Base-by-base conservation (phyloP, 2,888 invertebrate species). In the Xestia sexstrigata region DNA sequence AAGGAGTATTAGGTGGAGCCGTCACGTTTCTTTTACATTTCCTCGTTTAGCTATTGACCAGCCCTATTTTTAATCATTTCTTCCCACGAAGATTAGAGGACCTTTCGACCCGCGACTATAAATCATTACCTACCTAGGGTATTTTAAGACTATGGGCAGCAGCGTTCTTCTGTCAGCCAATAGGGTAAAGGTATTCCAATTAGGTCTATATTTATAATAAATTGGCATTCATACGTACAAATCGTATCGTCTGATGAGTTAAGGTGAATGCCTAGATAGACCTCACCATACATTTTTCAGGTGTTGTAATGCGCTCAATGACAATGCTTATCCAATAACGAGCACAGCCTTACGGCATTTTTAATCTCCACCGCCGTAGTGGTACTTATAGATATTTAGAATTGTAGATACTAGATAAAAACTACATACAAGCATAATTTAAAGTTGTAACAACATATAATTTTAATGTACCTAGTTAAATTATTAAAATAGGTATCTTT, bases 381-480 rank as follows among this genome's bases (percentile, higher is more conserved):
- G n/a, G n/a, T n/a, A n/a, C n/a, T n/a, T n/a, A n/a, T n/a, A n/a
- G n/a, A n/a, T n/a, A n/a, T n/a, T n/a, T n/a, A n/a, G 7, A 26
- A 30, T 26, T 17, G 26, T 8, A 58, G 15, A 58, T 15, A 58
- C 15, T 8, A 58, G 15, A 58, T 15, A 58, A 55, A n/a, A 7
- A 17, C n/a, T 30, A 30, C 17, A 52, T 39, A 39, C 17, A 49
- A n/a, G 47, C 9, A 9, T 20, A 49, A 30, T 30, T 62, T 15
- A 76, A 74, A 74, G n/a, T 55, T 74, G 78, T 23, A 60, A 58
- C 15, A 26, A 55, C 26, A 15, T 47, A 2, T 47, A 2, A 58
- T 58, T 35, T 9, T 68, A 49, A 79, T 47, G n/a, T 30, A 42
- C 13, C 17, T 70, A 70, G 20, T 35, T 13, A 26, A 69, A n/a